phyloP scores from a whole-genome alignment of 2,113 vertebrate genomes.

The Argyrosomus japonicus region DNA sequence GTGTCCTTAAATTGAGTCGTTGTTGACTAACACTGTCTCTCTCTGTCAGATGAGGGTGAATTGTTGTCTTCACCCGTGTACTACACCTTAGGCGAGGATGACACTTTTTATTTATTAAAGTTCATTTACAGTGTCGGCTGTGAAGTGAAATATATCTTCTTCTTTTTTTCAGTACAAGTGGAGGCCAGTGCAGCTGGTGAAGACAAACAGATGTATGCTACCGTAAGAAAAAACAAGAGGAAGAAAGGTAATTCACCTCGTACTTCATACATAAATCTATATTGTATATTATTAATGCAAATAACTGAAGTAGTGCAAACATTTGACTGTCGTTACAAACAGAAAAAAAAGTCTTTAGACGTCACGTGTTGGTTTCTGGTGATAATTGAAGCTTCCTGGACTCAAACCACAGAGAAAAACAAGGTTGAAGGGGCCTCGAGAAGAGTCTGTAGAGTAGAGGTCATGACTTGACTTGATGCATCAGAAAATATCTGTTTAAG shows the following conservation, averaged over 20 bases:
- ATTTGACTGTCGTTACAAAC: too few species aligned
- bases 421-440: neutral
- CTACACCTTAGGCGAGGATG: neutral
- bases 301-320: too few species aligned
- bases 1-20: too few species aligned
- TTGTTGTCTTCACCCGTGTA: fast-evolving
- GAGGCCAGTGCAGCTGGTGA: neutral
- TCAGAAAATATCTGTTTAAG: too few species aligned
- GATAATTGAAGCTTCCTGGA: neutral
- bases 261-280: too few species aligned
- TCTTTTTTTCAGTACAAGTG: neutral
- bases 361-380: neutral
- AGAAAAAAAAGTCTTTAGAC: too few species aligned
- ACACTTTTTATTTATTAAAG: neutral
- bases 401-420: neutral
- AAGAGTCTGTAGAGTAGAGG: too few species aligned
- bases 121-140: neutral
- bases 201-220: neutral
- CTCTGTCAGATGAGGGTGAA: neutral
- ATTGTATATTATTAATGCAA: too few species aligned
- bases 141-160: neutral
- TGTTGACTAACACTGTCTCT: neutral
- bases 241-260: neutral
- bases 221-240: neutral
- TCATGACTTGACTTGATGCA: neutral